These are phyloP conservation scores for Drosophila antonietae DNA, from an alignment of 2,888 invertebrate species.

Conservation along the genomic window DNA sequence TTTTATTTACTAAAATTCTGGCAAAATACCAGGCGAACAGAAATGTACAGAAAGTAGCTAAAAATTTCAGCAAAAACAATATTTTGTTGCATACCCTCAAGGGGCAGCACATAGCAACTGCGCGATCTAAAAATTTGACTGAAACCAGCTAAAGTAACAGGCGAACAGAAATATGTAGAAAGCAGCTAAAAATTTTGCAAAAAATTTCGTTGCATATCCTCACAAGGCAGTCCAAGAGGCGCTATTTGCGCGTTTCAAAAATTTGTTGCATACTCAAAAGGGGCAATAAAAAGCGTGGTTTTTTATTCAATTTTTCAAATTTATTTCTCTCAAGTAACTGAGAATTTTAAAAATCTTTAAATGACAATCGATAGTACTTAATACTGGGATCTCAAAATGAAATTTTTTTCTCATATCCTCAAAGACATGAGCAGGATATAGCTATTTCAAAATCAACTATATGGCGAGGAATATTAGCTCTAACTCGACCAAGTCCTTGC, in stretches of 20 bases:
- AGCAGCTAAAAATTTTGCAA: neutral
- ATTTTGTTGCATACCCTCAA: neutral
- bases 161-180: neutral
- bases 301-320: neutral
- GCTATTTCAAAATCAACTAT: neutral
- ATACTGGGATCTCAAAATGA: neutral
- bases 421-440: neutral
- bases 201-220: neutral
- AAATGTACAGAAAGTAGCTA: neutral
- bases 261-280: neutral
- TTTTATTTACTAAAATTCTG: neutral
- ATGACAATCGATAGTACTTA: neutral
- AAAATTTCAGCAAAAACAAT: neutral
- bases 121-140: neutral
- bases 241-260: no score
- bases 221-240: neutral
- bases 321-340: neutral
- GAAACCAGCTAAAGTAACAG: neutral
- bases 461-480: neutral
- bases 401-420: neutral
- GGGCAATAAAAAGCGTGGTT: neutral
- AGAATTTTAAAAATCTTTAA: neutral
- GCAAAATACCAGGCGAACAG: neutral
- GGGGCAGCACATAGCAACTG: neutral
- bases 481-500: neutral